phyloP scores from a whole-genome alignment of 1,140 invertebrate species.

The Anastrepha ludens region DNA sequence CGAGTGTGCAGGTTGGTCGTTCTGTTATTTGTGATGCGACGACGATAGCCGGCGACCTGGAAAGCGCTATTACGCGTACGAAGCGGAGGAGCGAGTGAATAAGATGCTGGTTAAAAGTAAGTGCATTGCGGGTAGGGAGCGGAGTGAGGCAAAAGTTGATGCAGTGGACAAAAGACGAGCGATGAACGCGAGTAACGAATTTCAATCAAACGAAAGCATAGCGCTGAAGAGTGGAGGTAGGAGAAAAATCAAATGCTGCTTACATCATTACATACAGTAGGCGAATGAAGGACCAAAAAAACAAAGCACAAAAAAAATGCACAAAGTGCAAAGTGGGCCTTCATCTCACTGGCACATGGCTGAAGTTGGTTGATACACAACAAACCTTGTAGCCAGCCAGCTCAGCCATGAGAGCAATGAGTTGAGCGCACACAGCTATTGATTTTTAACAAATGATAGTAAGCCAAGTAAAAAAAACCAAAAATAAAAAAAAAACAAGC shows the following conservation, averaged over 20 bases:
- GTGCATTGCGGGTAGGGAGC: neutral
- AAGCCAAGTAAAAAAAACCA: neutral
- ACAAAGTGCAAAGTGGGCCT: neutral
- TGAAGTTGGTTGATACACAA: slow-evolving; percentile 1
- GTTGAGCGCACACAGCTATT: slow-evolving; percentile 24
- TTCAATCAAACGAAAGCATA: slow-evolving; percentile 36
- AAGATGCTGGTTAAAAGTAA: slow-evolving; percentile 10
- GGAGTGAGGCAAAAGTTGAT: neutral
- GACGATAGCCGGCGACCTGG: slow-evolving; percentile 12
- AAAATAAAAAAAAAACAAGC: neutral
- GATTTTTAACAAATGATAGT: slow-evolving; percentile 42
- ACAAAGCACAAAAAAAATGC: neutral
- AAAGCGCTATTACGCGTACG: neutral
- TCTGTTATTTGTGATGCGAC: slow-evolving; percentile 14
- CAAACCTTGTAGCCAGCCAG: neutral
- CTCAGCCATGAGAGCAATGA: neutral
- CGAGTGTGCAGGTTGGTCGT: neutral
- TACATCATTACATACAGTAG: neutral
- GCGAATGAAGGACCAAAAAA: neutral
- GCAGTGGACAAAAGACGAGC: neutral
- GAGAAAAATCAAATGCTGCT: neutral
- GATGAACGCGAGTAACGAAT: neutral
- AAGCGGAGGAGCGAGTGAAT: slow-evolving; percentile 18
- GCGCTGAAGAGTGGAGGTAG: too few species aligned
- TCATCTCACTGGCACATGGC: neutral